phyloP scores from a whole-genome alignment of 2,888 invertebrate genomes.

The Cantharis flavilabris region DNA sequence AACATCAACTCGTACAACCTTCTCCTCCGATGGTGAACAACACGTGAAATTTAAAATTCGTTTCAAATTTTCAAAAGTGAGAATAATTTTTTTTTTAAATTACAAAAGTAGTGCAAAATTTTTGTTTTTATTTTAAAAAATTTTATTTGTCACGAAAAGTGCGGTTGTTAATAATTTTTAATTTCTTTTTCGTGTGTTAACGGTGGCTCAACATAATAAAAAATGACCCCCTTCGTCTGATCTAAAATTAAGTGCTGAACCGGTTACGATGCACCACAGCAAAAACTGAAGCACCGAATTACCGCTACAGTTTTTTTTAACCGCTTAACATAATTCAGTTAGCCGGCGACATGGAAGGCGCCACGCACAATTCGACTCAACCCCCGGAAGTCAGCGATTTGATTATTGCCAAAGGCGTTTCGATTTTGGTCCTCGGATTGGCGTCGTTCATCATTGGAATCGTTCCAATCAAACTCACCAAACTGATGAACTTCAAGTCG shows the following conservation, averaged over 20 bases:
- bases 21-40: slow-evolving; percentile 7
- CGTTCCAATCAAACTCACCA: slow-evolving; percentile 57
- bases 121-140: background rate
- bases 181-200: background rate
- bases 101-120: background rate
- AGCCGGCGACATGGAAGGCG: background rate
- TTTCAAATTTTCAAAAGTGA: background rate
- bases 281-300: background rate
- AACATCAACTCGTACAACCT: slow-evolving; percentile 19
- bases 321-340: background rate
- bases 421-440: slow-evolving; percentile 63
- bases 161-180: background rate
- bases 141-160: background rate
- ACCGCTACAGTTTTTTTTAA: background rate
- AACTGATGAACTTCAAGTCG: slow-evolving; percentile 48
- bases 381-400: slow-evolving; percentile 41
- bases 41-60: slow-evolving; percentile 5
- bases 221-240: background rate
- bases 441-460: slow-evolving; percentile 64
- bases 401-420: slow-evolving; percentile 62
- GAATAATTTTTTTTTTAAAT: background rate
- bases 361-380: background rate
- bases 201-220: background rate
- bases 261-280: background rate
- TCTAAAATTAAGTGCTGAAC: background rate